Percentiles rank a stretch among this genome's conserved stretches.
Conservation (phyloP, 2,888 invertebrate genomes). For the Cheilosia impressa region DNA sequence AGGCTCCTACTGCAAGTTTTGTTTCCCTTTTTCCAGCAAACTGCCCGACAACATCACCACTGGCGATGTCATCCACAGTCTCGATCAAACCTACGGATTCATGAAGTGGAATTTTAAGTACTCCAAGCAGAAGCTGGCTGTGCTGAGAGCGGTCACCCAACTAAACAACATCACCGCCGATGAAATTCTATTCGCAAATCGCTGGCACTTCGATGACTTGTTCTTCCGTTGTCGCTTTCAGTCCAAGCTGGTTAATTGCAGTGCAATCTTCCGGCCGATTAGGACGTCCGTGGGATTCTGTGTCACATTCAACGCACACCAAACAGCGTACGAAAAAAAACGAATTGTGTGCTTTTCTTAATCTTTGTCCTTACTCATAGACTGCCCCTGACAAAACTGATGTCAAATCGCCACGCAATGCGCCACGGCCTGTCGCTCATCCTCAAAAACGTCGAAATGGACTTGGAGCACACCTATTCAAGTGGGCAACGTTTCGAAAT, state of each 20-base stretch:
- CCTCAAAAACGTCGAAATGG: slow-evolving; percentile 10
- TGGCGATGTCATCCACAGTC: slow-evolving; percentile 57
- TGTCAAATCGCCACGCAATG: slow-evolving; percentile 22
- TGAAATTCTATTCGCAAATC: slow-evolving; percentile 83
- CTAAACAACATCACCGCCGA: slow-evolving; percentile 81
- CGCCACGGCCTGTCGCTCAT: slow-evolving; percentile 47
- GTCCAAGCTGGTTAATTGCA: slow-evolving; percentile 82
- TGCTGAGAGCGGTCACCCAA: slow-evolving; percentile 75
- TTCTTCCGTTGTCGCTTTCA: slow-evolving; percentile 84
- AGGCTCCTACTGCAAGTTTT: not conserved
- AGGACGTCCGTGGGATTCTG: slow-evolving; percentile 85
- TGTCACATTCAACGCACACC: slow-evolving; percentile 85
- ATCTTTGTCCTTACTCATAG: not conserved
- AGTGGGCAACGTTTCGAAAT: slow-evolving; percentile 80
- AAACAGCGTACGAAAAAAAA: slow-evolving; percentile 74
- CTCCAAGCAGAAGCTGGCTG: slow-evolving; percentile 45
- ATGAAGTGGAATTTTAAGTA: slow-evolving; percentile 76
- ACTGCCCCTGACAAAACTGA: not conserved
- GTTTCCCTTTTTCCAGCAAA: not conserved
- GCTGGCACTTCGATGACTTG: slow-evolving; percentile 85
- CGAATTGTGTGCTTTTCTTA: not conserved
- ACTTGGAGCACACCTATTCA: slow-evolving; percentile 13
- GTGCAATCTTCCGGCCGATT: slow-evolving; percentile 84
- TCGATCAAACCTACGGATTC: slow-evolving; percentile 78
- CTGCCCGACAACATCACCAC: slow-evolving; percentile 11